phyloP scores from a whole-genome alignment of 2,113 vertebrate genomes.

The Numida meleagris region DNA sequence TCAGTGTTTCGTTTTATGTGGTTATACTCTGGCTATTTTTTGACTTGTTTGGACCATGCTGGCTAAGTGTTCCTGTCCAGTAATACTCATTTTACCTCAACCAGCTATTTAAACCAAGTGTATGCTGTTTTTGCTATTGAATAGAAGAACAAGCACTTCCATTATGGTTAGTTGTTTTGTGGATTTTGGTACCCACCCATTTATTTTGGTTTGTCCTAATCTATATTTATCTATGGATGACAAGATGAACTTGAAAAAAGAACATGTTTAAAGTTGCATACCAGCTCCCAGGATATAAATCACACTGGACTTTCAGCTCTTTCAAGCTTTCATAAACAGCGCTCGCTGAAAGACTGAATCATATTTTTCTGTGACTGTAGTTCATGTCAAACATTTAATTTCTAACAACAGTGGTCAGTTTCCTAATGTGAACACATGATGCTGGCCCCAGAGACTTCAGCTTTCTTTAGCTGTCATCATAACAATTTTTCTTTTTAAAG shows the following conservation, averaged over 20 bases:
- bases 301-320: constrained; percentile 43
- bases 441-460: neutral
- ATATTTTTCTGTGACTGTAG: constrained; percentile 60
- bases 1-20: constrained; percentile 79
- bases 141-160: constrained; percentile 78
- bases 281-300: constrained; percentile 71
- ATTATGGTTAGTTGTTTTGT: constrained; percentile 88
- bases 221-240: constrained; percentile 91
- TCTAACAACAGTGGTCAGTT: constrained; percentile 59
- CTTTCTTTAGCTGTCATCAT: constrained; percentile 55
- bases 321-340: constrained; percentile 60
- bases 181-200: constrained; percentile 86
- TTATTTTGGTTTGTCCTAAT: constrained; percentile 89
- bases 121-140: constrained; percentile 85
- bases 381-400: constrained; percentile 64
- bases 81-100: constrained; percentile 76
- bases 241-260: constrained; percentile 87
- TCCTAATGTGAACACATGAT: constrained; percentile 30
- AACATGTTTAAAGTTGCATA: constrained; percentile 75
- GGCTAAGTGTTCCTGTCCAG: constrained; percentile 73
- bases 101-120: constrained; percentile 86
- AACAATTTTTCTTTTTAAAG: constrained; percentile 58
- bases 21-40: constrained; percentile 84
- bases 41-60: constrained; percentile 81
- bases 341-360: constrained; percentile 51